A percentile compares a stretch with the other conserved stretches of the same genome.
Conservation (phyloP, 2,797 vertebrate genomes). For the Enteromius argenteus region DNA sequence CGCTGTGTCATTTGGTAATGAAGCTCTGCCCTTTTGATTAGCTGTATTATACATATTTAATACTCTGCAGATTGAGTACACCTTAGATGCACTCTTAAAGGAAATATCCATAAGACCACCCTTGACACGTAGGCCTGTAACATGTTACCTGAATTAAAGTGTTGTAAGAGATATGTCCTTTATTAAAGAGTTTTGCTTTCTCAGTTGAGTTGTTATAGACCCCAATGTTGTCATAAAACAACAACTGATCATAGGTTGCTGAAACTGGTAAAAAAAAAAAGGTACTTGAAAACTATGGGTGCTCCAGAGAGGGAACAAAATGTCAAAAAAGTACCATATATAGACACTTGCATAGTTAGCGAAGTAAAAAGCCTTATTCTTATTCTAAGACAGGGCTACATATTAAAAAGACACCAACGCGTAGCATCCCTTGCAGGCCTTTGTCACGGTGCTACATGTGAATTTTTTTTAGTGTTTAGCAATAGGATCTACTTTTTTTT, state of each 20-base stretch:
- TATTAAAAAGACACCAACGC: too few species aligned
- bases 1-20: conserved; percentile 56
- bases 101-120: conserved; percentile 26
- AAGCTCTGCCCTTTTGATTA: conserved; percentile 67
- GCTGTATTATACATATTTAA: conserved; percentile 64
- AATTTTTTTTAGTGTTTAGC: too few species aligned
- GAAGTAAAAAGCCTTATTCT: too few species aligned
- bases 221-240: background rate
- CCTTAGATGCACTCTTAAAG: conserved; percentile 58
- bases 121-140: conserved; percentile 21
- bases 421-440: background rate
- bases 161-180: conserved; percentile 42
- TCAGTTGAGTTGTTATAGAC: background rate
- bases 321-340: background rate
- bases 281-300: too few species aligned
- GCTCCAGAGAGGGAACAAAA: too few species aligned
- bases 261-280: too few species aligned
- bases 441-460: too few species aligned
- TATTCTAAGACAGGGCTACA: too few species aligned
- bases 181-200: background rate
- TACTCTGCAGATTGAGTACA: conserved; percentile 56
- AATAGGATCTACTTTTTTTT: background rate
- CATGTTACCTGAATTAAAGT: conserved; percentile 12
- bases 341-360: background rate
- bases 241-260: background rate